Evolutionary conservation across 1,140 invertebrate species (phyloP).

Genomic region (Lutraria rhynchaena): DNA sequence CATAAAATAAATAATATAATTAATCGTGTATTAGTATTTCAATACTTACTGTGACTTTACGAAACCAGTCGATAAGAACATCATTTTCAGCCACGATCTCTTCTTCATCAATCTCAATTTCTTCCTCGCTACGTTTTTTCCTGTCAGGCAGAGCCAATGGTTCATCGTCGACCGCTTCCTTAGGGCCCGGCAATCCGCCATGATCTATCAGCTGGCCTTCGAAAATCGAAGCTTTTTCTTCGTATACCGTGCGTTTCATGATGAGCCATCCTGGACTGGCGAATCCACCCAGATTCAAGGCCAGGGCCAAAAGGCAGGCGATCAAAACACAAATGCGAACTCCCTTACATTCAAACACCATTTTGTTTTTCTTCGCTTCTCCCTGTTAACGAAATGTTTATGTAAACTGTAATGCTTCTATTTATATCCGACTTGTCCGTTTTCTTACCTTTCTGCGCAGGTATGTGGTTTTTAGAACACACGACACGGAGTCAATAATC

Average conservation of each 20-base stretch:
- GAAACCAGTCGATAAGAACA: conserved; percentile 9
- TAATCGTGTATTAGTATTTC: no score
- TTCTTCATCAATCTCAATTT: conserved; percentile 12
- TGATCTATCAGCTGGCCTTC: not conserved
- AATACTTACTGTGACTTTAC: no score
- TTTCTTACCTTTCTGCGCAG: no score
- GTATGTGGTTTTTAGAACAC: no score
- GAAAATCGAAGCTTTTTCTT: conserved; percentile 3
- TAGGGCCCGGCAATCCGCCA: not conserved
- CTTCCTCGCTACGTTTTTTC: conserved; percentile 22
- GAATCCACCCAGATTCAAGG: conserved; percentile 16
- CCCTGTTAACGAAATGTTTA: no score
- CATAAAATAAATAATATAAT: no score
- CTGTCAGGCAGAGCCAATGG: not conserved
- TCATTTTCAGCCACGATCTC: not conserved
- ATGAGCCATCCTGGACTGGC: conserved; percentile 34
- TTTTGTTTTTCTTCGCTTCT: conserved; percentile 19
- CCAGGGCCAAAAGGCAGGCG: not conserved
- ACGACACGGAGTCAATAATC: no score
- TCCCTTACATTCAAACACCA: conserved; percentile 24
- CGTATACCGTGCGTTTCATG: not conserved
- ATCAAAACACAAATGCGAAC: not conserved
- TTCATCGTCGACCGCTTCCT: not conserved
- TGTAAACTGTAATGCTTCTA: no score
- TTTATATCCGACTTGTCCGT: no score